phyloP scores from a whole-genome alignment of 2,888 invertebrate genomes.

The Coleophora deauratella region DNA sequence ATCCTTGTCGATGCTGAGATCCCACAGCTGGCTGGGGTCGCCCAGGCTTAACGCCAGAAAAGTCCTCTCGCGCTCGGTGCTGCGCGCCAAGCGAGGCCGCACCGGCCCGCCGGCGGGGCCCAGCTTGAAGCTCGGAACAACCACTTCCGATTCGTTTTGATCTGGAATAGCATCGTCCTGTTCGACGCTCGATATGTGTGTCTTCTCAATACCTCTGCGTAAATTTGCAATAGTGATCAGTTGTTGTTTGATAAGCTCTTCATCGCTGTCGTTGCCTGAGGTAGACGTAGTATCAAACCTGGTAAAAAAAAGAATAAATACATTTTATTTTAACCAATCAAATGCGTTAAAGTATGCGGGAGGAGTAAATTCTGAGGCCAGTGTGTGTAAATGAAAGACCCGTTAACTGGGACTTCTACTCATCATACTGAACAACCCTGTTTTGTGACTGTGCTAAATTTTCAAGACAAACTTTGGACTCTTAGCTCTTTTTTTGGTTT shows the following conservation, averaged over 20 bases:
- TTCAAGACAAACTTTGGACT: too few species aligned
- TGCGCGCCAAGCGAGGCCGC: constrained; percentile 49
- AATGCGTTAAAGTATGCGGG: background rate
- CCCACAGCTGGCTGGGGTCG: constrained; percentile 60
- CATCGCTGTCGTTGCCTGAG: constrained; percentile 80
- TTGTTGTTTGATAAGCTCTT: constrained; percentile 57
- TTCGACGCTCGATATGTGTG: constrained; percentile 55
- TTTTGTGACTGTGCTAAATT: too few species aligned
- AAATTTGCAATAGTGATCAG: constrained; percentile 53
- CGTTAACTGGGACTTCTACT: too few species aligned
- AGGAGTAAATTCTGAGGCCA: background rate
- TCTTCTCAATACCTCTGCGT: constrained; percentile 61
- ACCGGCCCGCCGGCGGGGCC: constrained; percentile 71
- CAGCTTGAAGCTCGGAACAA: constrained; percentile 78
- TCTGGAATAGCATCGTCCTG: constrained; percentile 55
- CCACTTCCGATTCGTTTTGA: constrained; percentile 48
- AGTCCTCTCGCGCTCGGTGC: constrained; percentile 52
- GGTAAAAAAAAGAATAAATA: too few species aligned
- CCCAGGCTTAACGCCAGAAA: constrained; percentile 57
- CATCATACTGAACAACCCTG: too few species aligned
- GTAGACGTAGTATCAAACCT: constrained; percentile 76
- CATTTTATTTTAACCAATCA: background rate
- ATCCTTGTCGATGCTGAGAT: constrained; percentile 59
- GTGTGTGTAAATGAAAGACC: too few species aligned
- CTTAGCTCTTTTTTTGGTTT: too few species aligned